phyloP scores from a whole-genome alignment of 2,113 vertebrate species.

The Leptobrachium leishanense region DNA sequence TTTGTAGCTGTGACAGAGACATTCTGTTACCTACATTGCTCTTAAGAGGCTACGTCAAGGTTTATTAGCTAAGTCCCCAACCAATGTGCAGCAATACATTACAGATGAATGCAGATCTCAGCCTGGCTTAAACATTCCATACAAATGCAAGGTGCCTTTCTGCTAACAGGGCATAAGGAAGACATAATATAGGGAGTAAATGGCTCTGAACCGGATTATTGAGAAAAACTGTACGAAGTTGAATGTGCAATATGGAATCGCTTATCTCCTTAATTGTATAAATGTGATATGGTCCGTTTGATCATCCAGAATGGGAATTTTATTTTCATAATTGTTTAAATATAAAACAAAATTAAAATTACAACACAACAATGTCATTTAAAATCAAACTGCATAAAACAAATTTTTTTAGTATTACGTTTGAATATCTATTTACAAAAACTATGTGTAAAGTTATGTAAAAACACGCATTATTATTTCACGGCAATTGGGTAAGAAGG shows the following conservation, averaged over 20 bases:
- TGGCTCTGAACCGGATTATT: background rate
- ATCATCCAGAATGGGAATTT: background rate
- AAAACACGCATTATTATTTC: no score
- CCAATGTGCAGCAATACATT: background rate
- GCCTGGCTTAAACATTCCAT: background rate
- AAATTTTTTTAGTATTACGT: no score
- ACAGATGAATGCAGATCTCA: background rate
- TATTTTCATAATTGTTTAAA: background rate
- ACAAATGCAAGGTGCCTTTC: background rate
- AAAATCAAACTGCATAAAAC: background rate
- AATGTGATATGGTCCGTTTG: background rate
- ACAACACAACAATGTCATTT: background rate
- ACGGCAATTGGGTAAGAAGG: no score
- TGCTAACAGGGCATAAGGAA: background rate
- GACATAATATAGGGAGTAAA: background rate
- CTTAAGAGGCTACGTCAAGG: conserved; percentile 5
- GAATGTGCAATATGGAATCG: background rate
- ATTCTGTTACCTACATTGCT: background rate
- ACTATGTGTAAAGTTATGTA: no score
- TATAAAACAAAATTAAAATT: background rate
- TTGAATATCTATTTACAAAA: no score
- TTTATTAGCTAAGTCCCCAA: conserved; percentile 14
- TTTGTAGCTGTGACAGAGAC: background rate
- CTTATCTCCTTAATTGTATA: background rate
- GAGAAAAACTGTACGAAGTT: background rate